A percentile compares a stretch with the other conserved stretches of the same genome.
Evolutionary conservation across 1,140 invertebrate genomes (phyloP).

Genomic region (Anastrepha ludens): DNA sequence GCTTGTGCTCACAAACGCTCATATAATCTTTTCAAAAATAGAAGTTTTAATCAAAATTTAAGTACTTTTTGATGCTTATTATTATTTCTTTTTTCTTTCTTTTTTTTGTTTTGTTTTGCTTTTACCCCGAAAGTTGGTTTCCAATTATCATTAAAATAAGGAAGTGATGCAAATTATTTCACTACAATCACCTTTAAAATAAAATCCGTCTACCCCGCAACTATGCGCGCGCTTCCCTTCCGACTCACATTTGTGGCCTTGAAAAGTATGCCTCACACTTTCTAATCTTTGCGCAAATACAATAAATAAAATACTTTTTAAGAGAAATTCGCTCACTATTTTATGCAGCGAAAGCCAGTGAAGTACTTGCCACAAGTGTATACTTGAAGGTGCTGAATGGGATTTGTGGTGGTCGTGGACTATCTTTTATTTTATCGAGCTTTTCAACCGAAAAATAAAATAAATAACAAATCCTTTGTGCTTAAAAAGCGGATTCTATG

Average conservation of each 20-base stretch:
- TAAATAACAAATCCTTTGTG: conserved; percentile 42
- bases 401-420: neutral
- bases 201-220: neutral
- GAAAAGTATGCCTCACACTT: conserved; percentile 22
- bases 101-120: no score
- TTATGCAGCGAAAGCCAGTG: neutral
- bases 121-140: neutral
- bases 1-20: no score
- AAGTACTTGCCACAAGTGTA: conserved; percentile 32
- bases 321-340: neutral
- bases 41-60: no score
- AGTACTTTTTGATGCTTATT: no score
- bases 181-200: neutral
- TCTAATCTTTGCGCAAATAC: neutral
- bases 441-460: conserved; percentile 41
- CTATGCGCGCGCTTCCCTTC: neutral
- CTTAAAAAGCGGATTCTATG: neutral
- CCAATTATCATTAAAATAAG: neutral
- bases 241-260: conserved; percentile 28
- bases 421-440: neutral
- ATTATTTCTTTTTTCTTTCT: no score
- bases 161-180: neutral
- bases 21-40: no score
- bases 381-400: conserved; percentile 39
- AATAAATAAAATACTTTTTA: neutral